Evolutionary conservation across 2,888 invertebrate genomes (phyloP).

Genomic region (Microplitis manilae): DNA sequence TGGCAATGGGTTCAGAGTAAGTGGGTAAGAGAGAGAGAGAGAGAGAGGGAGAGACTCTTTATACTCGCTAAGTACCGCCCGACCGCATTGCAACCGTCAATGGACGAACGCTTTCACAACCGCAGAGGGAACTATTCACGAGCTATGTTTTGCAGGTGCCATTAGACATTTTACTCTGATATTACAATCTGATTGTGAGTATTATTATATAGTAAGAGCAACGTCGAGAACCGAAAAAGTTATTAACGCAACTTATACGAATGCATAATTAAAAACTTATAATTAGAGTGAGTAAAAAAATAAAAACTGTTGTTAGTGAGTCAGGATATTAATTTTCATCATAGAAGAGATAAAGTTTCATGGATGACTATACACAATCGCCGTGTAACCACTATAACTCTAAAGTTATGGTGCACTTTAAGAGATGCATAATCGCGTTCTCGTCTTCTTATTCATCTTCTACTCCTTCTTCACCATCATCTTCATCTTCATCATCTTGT

Average conservation of each 20-base stretch:
- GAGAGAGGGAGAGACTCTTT: constrained; percentile 44
- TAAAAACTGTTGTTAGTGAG: not conserved
- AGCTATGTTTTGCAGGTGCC: constrained; percentile 21
- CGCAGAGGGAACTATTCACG: constrained; percentile 20
- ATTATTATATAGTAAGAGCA: not conserved
- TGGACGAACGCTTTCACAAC: constrained; percentile 35
- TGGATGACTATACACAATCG: constrained; percentile 25
- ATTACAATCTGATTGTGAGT: constrained; percentile 2
- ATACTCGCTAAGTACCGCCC: constrained; percentile 47
- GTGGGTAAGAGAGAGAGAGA: not conserved
- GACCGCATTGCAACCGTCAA: constrained; percentile 50
- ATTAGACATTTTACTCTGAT: constrained; percentile 14
- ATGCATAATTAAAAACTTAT: not conserved
- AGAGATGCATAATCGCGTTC: constrained; percentile 5
- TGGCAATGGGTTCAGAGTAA: constrained; percentile 27
- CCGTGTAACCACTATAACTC: constrained; percentile 26
- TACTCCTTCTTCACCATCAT: constrained; percentile 31
- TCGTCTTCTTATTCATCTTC: constrained; percentile 26
- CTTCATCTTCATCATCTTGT: constrained; percentile 33
- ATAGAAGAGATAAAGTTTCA: constrained; percentile 26
- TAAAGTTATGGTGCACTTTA: constrained; percentile 10
- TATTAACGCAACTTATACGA: not conserved
- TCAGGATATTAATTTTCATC: constrained; percentile 29
- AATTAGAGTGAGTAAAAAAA: constrained; percentile 4
- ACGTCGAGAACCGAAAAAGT: not conserved